phyloP scores from a whole-genome alignment of 2,797 vertebrate species.

The Parotocinclus haroldoi region DNA sequence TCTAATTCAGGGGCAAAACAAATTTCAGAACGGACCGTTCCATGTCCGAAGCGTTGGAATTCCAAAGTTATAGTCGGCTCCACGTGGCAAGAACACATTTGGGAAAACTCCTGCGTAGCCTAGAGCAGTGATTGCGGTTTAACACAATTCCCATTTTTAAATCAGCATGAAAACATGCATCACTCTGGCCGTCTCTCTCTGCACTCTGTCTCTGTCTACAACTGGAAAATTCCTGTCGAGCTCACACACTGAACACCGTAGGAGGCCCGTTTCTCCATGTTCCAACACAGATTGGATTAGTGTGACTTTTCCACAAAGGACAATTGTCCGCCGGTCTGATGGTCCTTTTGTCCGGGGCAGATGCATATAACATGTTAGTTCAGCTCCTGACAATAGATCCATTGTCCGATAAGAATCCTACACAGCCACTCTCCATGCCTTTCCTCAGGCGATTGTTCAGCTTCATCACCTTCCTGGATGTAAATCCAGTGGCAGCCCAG shows the following conservation, averaged over 20 bases:
- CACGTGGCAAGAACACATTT: no score
- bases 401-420: slow-evolving; percentile 8
- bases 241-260: slow-evolving; percentile 65
- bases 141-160: no score
- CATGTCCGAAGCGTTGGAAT: no score
- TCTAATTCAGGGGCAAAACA: no score
- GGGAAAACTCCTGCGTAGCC: no score
- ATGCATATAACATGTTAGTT: slow-evolving; percentile 27
- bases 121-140: no score
- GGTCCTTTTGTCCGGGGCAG: slow-evolving; percentile 50
- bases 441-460: neutral
- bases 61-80: no score
- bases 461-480: neutral
- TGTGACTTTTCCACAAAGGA: slow-evolving; percentile 70
- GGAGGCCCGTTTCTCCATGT: slow-evolving; percentile 71
- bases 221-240: slow-evolving; percentile 26
- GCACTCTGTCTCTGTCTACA: no score
- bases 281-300: slow-evolving; percentile 70
- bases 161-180: no score
- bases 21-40: no score
- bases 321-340: slow-evolving; percentile 63
- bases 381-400: slow-evolving; percentile 13
- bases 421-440: neutral
- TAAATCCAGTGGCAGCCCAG: neutral
- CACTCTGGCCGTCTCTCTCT: no score